Evolutionary conservation across 2,797 vertebrate genomes (phyloP), one percentile per base, ranked within the genome.

Genomic region (Tiaroga cobitis): DNA sequence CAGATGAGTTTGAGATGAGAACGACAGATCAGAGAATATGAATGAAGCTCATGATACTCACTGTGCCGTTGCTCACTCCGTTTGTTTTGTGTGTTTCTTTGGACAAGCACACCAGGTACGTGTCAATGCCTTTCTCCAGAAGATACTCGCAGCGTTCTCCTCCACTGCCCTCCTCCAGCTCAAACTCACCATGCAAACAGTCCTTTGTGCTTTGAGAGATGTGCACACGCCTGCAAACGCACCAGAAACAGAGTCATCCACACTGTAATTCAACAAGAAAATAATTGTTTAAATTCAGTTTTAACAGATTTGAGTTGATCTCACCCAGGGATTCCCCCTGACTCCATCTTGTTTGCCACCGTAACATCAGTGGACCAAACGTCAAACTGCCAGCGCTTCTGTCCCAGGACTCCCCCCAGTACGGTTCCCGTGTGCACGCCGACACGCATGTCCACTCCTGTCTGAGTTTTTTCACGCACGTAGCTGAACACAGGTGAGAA

Each of bases 311-410:
- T 59, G 9, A 39, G 51, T 37, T 70, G 5, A 72, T 82, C 89
- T 84, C 89, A 98, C 97, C 97, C 97, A 0, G 97, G 97, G 87
- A 98, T 97, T 83, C 97, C 97, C 0, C 97, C 97, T 0, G 97
- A 97, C 87, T 99, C 98, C 98, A 99, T 98, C 93, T 99, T 99
- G 92, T 99, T 99, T 89, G 98, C 98, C 56, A 99, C 96, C 0
- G 97, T 99, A 90, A 99, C 98, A 0, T 99, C 98, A 0, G 98
- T 99, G 63, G 98, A 99, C 97, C 97, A 99, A 39, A 99, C 98
- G 0, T 99, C 98, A 16, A 98, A 99, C 92, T 99, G 98, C 98
- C 98, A 99, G 68, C 97, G 96, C 89, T 97, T 98, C 94, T 99
- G 98, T 15, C 98, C 98, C 16, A 99, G 94, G 11, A 99, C 98